These are phyloP conservation scores for Chelonoidis abingdonii DNA, from an alignment of 2,113 vertebrate species.

Conservation along the genomic window DNA sequence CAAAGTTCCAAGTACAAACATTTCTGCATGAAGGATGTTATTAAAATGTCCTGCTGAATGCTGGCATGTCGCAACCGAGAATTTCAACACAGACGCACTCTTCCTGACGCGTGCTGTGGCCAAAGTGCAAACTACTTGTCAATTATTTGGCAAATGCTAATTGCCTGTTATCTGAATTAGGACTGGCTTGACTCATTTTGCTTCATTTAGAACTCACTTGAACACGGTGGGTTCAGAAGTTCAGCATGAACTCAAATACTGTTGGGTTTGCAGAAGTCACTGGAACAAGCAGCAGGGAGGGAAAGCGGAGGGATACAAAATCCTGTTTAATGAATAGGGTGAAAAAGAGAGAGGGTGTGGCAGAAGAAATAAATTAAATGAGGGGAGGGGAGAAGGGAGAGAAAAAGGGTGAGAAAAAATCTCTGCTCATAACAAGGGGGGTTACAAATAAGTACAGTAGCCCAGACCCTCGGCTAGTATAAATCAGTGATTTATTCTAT, in stretches of 20 bases:
- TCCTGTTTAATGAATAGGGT: background rate
- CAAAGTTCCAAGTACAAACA: conserved; percentile 63
- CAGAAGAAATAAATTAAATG: background rate
- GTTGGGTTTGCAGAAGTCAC: background rate
- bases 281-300: background rate
- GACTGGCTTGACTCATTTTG: conserved; percentile 44
- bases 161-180: conserved; percentile 67
- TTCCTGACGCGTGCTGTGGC: conserved; percentile 37
- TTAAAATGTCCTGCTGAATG: conserved; percentile 71
- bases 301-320: background rate
- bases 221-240: conserved; percentile 44
- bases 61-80: conserved; percentile 29
- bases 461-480: background rate
- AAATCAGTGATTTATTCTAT: background rate
- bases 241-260: conserved; percentile 38
- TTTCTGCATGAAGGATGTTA: conserved; percentile 59
- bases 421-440: no score
- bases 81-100: background rate
- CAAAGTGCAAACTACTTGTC: conserved; percentile 67
- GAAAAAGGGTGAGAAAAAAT: background rate
- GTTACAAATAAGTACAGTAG: background rate
- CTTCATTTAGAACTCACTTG: conserved; percentile 59
- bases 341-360: background rate
- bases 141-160: conserved; percentile 73
- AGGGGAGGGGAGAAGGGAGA: background rate